Evolutionary conservation across 2,888 invertebrate genomes (phyloP), one percentile per base, ranked within the genome.

Genomic region (Piscicola geometra): DNA sequence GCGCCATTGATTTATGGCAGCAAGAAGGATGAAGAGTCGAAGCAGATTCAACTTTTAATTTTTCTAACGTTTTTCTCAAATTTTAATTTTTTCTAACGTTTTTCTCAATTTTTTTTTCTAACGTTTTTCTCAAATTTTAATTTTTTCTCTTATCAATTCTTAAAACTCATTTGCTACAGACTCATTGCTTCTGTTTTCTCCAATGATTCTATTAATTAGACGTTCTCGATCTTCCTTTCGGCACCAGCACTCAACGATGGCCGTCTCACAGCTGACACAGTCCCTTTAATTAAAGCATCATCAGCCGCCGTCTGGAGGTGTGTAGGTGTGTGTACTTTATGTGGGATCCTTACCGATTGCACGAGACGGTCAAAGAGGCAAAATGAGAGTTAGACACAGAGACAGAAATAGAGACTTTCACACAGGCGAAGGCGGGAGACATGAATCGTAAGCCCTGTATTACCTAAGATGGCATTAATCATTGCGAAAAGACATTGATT

Each of bases 401-500:
- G 15, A 35, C 28, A 71, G 5, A 71, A 5, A 50, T 0, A n/a
- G 32, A 71, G 25, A 33, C 41, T 28, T 28, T 50, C 50, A 71
- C 28, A 71, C 28, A 32, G 25, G n/a, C 41, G 0, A 71, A 32
- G 36, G 35, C 41, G 25, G 28, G 12, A 71, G 30, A 70, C 35
- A 28, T 15, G n/a, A 56, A 56, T 5, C 25, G n/a, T 56, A 56
- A 56, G 60, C n/a, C 60, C 5, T 56, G 60, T 25, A 56, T 56
- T 56, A 56, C 25, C 60, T 25, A 56, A 56, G 60, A 9, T 56
- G 60, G n/a, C 5, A 56, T 56, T 15, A 18, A 56, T 56, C 60
- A 56, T 56, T 56, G 15, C n/a, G 25, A 56, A 56, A 56, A 56
- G 60, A n/a, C 25, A 56, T 56, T 56, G 60, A 56, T 56, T 56